These are phyloP conservation scores for Brachyalestes nurse DNA, from an alignment of 2,797 vertebrate species.

Conservation along the genomic window DNA sequence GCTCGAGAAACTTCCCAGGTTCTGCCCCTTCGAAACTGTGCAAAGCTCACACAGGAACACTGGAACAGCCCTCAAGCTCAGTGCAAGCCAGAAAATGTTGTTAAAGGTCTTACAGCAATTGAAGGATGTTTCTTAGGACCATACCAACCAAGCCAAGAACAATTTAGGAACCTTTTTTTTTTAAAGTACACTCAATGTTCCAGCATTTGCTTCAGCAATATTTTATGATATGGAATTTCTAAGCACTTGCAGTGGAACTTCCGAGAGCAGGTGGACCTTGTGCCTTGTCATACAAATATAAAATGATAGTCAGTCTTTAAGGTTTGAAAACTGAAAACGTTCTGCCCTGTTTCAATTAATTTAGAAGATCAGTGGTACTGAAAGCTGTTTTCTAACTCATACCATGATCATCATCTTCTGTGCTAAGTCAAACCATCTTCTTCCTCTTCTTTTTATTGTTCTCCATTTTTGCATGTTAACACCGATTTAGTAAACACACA, in stretches of 20 bases:
- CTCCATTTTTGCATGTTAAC: background rate
- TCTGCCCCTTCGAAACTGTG: conserved; percentile 11
- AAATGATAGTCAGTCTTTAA: too few relatives aligned
- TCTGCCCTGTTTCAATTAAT: too few relatives aligned
- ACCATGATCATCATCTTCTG: background rate
- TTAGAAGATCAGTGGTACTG: background rate
- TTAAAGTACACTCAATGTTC: background rate
- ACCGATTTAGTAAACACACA: conserved; percentile 13
- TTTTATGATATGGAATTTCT: background rate
- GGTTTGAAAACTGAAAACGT: background rate
- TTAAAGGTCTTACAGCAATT: too few relatives aligned
- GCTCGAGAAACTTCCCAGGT: conserved; percentile 20
- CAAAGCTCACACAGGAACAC: background rate
- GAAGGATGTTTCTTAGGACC: too few relatives aligned
- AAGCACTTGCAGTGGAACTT: background rate
- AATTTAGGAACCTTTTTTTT: too few relatives aligned
- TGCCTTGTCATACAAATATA: background rate
- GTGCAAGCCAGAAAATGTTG: too few relatives aligned
- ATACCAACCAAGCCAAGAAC: too few relatives aligned
- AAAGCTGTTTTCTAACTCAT: background rate
- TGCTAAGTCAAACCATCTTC: too few relatives aligned
- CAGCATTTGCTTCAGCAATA: background rate
- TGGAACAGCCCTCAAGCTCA: too few relatives aligned
- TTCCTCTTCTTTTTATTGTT: too few relatives aligned
- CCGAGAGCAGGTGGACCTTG: background rate